Evolutionary conservation across 2,888 invertebrate species (phyloP).

Genomic region (Cheilosia pagana): DNA sequence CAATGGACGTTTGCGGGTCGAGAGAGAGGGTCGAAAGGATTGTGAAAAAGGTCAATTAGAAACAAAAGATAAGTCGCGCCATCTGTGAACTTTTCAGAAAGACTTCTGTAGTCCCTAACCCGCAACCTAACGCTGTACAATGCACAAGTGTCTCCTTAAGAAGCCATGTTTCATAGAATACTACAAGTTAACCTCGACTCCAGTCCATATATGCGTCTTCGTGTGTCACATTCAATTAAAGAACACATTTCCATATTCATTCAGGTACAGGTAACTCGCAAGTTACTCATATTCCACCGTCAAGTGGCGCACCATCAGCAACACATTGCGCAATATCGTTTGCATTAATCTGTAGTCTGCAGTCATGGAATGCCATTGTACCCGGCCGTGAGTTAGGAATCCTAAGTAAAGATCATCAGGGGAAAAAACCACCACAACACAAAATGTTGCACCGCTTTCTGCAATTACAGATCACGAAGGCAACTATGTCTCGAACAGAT

Average conservation of each 20-base stretch:
- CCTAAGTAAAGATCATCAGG: conserved; percentile 7
- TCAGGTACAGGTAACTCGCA: background rate
- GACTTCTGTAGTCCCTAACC: too few relatives aligned
- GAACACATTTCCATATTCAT: conserved; percentile 13
- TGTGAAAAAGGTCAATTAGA: too few relatives aligned
- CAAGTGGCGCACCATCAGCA: conserved; percentile 11
- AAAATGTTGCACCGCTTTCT: conserved; percentile 38
- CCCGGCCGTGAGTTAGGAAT: conserved; percentile 39
- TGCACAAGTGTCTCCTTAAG: too few relatives aligned
- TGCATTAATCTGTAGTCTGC: conserved; percentile 53
- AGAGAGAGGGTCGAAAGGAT: too few relatives aligned
- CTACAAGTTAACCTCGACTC: background rate
- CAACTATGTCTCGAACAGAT: background rate
- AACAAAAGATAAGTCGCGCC: too few relatives aligned
- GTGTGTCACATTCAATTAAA: conserved; percentile 54
- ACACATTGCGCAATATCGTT: conserved; percentile 43
- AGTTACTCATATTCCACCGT: conserved; percentile 28
- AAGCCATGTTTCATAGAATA: too few relatives aligned
- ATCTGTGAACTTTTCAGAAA: too few relatives aligned
- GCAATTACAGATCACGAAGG: conserved; percentile 66
- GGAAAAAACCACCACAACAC: conserved; percentile 8
- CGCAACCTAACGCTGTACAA: too few relatives aligned
- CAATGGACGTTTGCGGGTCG: too few relatives aligned
- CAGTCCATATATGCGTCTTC: conserved; percentile 19
- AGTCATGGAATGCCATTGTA: conserved; percentile 52